A percentile compares a stretch with the other conserved stretches of the same genome.
Conservation (phyloP, 64 coral and sea anemone species). For the Montipora efflorescens region DNA sequence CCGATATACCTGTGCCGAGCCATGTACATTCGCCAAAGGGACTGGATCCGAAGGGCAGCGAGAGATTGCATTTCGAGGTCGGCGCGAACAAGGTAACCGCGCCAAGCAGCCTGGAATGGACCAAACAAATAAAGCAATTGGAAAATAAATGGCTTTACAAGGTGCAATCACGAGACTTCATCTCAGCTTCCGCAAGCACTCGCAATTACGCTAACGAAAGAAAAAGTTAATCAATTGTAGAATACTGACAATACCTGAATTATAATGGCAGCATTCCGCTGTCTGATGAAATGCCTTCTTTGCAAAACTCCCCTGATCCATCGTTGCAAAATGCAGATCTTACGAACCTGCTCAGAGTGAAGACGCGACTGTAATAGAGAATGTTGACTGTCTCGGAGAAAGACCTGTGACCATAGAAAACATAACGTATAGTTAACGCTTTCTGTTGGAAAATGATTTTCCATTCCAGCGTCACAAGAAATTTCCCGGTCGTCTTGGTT, state of each 20-base stretch:
- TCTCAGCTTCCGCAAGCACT: too few relatives aligned
- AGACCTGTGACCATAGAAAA: slow-evolving; percentile 50
- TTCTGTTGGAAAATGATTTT: not conserved
- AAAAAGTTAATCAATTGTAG: not conserved
- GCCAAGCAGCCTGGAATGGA: slow-evolving; percentile 56
- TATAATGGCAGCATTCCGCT: slow-evolving; percentile 73
- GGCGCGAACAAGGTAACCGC: slow-evolving; percentile 71
- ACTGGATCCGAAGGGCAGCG: slow-evolving; percentile 83
- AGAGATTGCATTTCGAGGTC: slow-evolving; percentile 43
- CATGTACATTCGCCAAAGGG: slow-evolving; percentile 77
- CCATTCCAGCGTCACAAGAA: too few relatives aligned
- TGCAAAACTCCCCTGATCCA: slow-evolving; percentile 87
- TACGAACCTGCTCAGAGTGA: slow-evolving; percentile 74
- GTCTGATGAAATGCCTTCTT: slow-evolving; percentile 81
- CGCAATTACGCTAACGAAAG: too few relatives aligned
- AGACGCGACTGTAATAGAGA: slow-evolving; percentile 74
- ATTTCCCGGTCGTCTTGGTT: too few relatives aligned
- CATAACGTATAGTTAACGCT: not conserved
- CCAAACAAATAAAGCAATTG: not conserved
- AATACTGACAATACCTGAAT: slow-evolving; percentile 71
- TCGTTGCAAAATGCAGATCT: slow-evolving; percentile 87
- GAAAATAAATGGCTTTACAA: not conserved
- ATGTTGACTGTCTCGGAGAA: slow-evolving; percentile 91
- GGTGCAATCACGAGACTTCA: not conserved
- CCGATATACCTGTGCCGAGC: slow-evolving; percentile 62